Base-by-base conservation (phyloP, 2,888 invertebrate genomes). In the Idaea dimidiata region DNA sequence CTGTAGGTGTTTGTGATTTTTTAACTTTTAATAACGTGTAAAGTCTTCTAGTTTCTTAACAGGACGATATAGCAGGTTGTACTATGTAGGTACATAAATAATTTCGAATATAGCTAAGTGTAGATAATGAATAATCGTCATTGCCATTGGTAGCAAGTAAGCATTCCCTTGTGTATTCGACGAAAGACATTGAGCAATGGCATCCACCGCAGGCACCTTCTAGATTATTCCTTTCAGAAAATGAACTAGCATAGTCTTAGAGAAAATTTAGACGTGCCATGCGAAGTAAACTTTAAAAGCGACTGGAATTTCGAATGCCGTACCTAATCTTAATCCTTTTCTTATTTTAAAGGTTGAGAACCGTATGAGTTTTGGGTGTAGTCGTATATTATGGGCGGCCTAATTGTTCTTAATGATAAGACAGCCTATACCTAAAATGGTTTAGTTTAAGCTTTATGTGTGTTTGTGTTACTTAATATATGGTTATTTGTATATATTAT, bases 141-240 rank as follows among this genome's bases (percentile, higher is more conserved):
- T 24, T 60, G 61, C 61, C 56, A 57, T 17, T 64, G 58, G 31
- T 59, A 54, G 60, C 53, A 63, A 63, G 60, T 64, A 55, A 62
- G 53, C 56, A 60, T 64, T 62, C 57, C 55, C 63, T 54, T 56
- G 59, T 57, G 60, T 58, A 74, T 69, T 75, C 77, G 64, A 65
- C 67, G 76, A 78, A 80, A 80, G 80, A 83, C 84, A 86, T 86
- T 86, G 87, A 83, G 83, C 77, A 84, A 84, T 86, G 74, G 74
- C 69, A 72, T 72, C 77, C 78, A 80, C 79, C 78, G 74, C 80
- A 64, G 80, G 81, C 77, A 65, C 72, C 72, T 75, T 75, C 74
- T 75, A 80, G 80, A 86, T 86, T 86, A 81, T 82, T 83, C 80
- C 84, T 81, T 74, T 69, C 70, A 82, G 43, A 43, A 43, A 43